Conservation (phyloP, 2,888 invertebrate species). For the Boloria euphrosyne region DNA sequence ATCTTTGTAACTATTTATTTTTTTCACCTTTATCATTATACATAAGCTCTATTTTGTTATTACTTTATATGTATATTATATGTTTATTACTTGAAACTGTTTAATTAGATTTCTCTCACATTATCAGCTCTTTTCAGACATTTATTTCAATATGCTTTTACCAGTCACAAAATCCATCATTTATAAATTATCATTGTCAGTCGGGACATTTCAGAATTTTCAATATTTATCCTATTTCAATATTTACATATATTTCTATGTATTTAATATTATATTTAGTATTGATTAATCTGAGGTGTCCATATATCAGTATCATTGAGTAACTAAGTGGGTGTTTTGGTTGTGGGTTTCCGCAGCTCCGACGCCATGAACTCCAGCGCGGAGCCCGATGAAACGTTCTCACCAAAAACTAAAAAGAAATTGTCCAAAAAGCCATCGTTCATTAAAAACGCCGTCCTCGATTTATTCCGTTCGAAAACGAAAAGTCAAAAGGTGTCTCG, state of each 20-base stretch:
- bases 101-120: constrained; percentile 1
- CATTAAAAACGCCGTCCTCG: constrained; percentile 80
- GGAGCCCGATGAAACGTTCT: constrained; percentile 78
- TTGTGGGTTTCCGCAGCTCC: constrained; percentile 81
- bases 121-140: constrained; percentile 41
- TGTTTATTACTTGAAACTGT: neutral
- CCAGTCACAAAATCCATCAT: constrained; percentile 66
- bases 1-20: constrained; percentile 10
- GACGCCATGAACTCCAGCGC: constrained; percentile 78
- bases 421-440: constrained; percentile 81
- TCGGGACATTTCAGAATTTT: constrained; percentile 63
- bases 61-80: constrained; percentile 8
- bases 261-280: constrained; percentile 35
- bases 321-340: constrained; percentile 79
- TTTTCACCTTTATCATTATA: constrained; percentile 16
- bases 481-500: constrained; percentile 77
- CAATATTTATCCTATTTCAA: constrained; percentile 43
- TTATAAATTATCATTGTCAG: constrained; percentile 61
- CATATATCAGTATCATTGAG: constrained; percentile 61
- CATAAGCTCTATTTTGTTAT: constrained; percentile 8
- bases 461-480: constrained; percentile 79
- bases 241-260: constrained; percentile 1
- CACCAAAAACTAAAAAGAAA: constrained; percentile 83
- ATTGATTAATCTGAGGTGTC: constrained; percentile 65
- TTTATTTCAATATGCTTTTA: constrained; percentile 80